phyloP scores from a whole-genome alignment of 2,797 vertebrate genomes.

The Rousettus madagascariensis region DNA sequence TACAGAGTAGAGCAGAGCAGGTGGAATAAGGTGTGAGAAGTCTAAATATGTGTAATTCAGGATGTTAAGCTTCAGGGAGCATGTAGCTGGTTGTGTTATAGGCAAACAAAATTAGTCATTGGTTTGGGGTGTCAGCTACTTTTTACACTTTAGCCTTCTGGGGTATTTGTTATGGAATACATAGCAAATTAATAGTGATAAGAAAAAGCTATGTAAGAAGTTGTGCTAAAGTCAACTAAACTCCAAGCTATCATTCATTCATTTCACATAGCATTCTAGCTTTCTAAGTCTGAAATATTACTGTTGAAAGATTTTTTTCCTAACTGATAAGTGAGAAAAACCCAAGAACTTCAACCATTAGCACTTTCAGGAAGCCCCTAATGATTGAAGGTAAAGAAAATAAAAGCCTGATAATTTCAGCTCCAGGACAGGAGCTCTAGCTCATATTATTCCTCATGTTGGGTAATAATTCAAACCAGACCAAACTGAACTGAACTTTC shows the following conservation, averaged over 20 bases:
- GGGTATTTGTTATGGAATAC: not conserved
- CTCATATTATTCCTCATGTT: not conserved
- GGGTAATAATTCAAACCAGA: not conserved
- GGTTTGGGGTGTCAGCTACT: slow-evolving; percentile 31
- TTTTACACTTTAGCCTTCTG: slow-evolving; percentile 31
- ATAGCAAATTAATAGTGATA: slow-evolving; percentile 33
- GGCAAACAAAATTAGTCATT: slow-evolving; percentile 50
- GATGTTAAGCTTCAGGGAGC: slow-evolving; percentile 38
- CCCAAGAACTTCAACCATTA: not conserved
- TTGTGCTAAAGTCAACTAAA: not conserved
- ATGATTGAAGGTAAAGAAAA: not conserved
- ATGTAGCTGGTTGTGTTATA: slow-evolving; percentile 36
- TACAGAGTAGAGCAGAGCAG: not conserved
- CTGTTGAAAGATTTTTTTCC: not conserved
- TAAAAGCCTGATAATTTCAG: not conserved
- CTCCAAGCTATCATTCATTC: not conserved
- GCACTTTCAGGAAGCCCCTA: not conserved
- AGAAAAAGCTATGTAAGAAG: not conserved
- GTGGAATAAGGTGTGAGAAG: not conserved
- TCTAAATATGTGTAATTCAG: slow-evolving; percentile 16
- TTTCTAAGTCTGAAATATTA: not conserved
- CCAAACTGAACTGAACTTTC: not conserved
- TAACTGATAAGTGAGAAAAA: not conserved
- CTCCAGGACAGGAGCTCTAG: not conserved
- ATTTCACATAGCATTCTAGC: not conserved